Base-by-base conservation (phyloP, 2,888 invertebrate genomes). In the Trisateles emortualis region DNA sequence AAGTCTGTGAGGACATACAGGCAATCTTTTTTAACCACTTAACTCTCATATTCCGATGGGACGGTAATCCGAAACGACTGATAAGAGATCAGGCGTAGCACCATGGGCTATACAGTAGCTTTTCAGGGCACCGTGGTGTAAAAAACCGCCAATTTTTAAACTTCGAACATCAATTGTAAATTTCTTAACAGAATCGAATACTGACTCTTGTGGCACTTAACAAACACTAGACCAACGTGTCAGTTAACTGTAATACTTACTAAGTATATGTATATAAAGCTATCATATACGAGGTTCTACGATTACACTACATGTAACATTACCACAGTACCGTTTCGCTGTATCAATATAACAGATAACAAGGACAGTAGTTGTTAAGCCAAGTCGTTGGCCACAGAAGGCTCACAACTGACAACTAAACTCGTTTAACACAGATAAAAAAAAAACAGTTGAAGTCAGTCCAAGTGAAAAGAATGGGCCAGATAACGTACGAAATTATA, bases 401-500 rank as follows among this genome's bases (percentile, higher is more conserved):
- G 4, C 33, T 39, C 33, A 47, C 46, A 46, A 30, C 32, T 40
- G 41, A 44, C 43, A 51, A 22, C 42, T 57, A 14, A 50, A 41
- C 52, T 54, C 22, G 45, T 47, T 52, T 40, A 16, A 43, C 29
- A 55, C 32, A 36, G 44, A 59, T 68, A 36, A 40, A 39, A 55
- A 32, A n/a, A 54, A 46, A 55, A 51, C 36, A 41, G 41, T 52
- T 48, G 41, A 8, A 1, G 48, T 41, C 16, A 11, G 11, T 16
- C 16, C 38, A 52, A 52, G 35, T 60, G 32, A 54, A 54, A 61
- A 53, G 54, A 33, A 48, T 54, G 43, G 35, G 33, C 30, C 24
- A 35, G 53, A 61, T 68, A 64, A 50, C 49, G 46, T 24, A 68
- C 30, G 22, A 54, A 64, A 68, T 68, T 56, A 59, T 51, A 52